Base-by-base conservation (phyloP, 2,113 vertebrate genomes). In the Lasiurus borealis region DNA sequence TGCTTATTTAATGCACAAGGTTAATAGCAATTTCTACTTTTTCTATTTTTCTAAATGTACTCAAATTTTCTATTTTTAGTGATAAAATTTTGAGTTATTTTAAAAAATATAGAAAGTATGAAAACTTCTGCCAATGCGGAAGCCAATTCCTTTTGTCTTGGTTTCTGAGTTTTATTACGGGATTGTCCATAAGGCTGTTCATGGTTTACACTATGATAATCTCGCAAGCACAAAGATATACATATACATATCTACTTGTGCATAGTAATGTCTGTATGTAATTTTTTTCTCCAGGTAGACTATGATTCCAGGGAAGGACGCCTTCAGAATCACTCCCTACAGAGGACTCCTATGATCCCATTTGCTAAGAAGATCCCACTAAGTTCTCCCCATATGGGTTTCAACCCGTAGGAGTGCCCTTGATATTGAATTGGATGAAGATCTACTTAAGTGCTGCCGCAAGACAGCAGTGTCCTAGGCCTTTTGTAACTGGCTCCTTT, bases 51-150 rank as follows among this genome's bases (percentile, higher is more conserved):
- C 76, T 93, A 93, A 88, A 92, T 82, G 71, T 84, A 84, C 71
- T 92, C 44, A 93, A 88, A 82, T 82, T 85, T 92, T 82, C 85
- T 95, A 91, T 83, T 90, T 96, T 94, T 88, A 92, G 64, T 95
- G 86, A 97, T 87, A 96, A 93, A 97, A 96, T 94, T 91, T 6
- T 36, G 54, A 96, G 76, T 92, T 18, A 85, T 77, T 96, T 62
- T 9, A 48, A 93, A 88, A 97, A 80, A 94, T 34, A 66, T 27
- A 88, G 8, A 50, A 85, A 91, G 68, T 95, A 85, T 88, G 88
- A 95, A 95, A 73, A 64, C 85, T 82, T 92, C 93, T 96, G 95
- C 84, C 73, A 95, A 88, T 66, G 72, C 34, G 93, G 87, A 95
- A 97, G 54, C 92, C 94, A 93, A 69, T 85, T 81, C 23, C n/a